Evolutionary conservation across 2,113 vertebrate genomes (phyloP).

Genomic region (Dromiciops gliroides): DNA sequence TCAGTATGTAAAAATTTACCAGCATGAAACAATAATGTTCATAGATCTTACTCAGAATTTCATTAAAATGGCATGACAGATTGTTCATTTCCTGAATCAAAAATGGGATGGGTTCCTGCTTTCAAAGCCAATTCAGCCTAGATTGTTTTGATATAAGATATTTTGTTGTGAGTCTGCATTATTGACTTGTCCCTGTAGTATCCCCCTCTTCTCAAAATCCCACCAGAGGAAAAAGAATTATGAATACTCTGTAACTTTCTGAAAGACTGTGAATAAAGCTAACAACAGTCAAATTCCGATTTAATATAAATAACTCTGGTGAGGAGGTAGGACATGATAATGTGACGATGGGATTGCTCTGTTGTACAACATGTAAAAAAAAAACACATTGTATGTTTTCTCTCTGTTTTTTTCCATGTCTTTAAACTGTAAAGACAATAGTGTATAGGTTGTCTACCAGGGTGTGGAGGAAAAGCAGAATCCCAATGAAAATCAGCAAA

Average conservation of each 20-base stretch:
- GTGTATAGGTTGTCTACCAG: background rate
- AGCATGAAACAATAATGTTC: background rate
- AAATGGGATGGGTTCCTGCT: slow-evolving; percentile 30
- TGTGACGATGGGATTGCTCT: background rate
- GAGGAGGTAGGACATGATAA: background rate
- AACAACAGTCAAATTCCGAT: background rate
- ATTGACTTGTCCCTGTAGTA: slow-evolving; percentile 9
- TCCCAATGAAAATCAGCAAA: slow-evolving; percentile 14
- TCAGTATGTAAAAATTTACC: background rate
- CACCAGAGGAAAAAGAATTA: background rate
- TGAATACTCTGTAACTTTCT: slow-evolving; percentile 35
- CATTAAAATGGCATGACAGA: slow-evolving; percentile 1
- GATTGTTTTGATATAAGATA: background rate
- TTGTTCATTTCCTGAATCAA: slow-evolving; percentile 7
- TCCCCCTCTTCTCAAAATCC: slow-evolving; percentile 32
- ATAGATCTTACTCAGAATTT: background rate
- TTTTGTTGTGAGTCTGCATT: slow-evolving; percentile 4
- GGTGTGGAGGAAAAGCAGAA: background rate
- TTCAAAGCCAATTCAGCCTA: slow-evolving; percentile 13
- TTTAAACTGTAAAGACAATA: background rate
- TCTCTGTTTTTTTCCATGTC: background rate
- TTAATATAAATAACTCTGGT: background rate
- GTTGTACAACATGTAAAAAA: background rate
- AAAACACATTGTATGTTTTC: background rate
- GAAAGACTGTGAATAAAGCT: slow-evolving; percentile 55